phyloP scores from a whole-genome alignment of 2,888 invertebrate species.

The Cyclophora albipunctata region DNA sequence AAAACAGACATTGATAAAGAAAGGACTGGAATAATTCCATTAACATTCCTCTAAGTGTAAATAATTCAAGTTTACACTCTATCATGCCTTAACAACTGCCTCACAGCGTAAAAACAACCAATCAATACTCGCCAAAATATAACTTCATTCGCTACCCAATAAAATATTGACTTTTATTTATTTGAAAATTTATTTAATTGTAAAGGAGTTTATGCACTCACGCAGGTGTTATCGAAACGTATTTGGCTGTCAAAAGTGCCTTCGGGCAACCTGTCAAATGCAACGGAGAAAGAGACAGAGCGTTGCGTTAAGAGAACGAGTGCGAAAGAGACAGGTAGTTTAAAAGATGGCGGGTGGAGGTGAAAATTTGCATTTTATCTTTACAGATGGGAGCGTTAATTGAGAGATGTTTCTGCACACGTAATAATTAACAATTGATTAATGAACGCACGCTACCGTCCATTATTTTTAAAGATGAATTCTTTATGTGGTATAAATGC shows the following conservation, averaged over 20 bases:
- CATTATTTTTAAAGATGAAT: slow-evolving; percentile 25
- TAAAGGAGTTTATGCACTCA: slow-evolving; percentile 16
- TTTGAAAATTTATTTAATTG: slow-evolving; percentile 34
- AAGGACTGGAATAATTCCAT: slow-evolving; percentile 28
- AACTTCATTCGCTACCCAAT: slow-evolving; percentile 14
- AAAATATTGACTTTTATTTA: slow-evolving; percentile 36
- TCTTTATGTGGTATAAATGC: slow-evolving; percentile 19
- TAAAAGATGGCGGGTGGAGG: slow-evolving; percentile 38
- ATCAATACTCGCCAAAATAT: slow-evolving; percentile 15
- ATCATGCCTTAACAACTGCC: slow-evolving; percentile 22
- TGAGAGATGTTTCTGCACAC: slow-evolving; percentile 47
- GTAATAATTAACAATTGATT: slow-evolving; percentile 62
- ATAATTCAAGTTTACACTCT: slow-evolving; percentile 43
- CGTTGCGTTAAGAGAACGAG: slow-evolving; percentile 11
- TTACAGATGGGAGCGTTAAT: slow-evolving; percentile 55
- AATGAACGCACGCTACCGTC: slow-evolving; percentile 49
- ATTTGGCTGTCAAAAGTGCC: slow-evolving; percentile 18
- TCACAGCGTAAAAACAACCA: slow-evolving; percentile 14
- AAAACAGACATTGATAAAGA: slow-evolving; percentile 10
- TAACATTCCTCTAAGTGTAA: slow-evolving; percentile 32
- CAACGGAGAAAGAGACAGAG: slow-evolving; percentile 19
- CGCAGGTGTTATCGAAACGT: slow-evolving; percentile 37
- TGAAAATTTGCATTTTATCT: slow-evolving; percentile 57
- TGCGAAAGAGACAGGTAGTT: slow-evolving; percentile 25
- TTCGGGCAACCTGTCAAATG: slow-evolving; percentile 19